A percentile compares a stretch with the other conserved stretches of the same genome.
Conservation (phyloP, 1,140 invertebrate species). For the Bombus sylvicola region DNA sequence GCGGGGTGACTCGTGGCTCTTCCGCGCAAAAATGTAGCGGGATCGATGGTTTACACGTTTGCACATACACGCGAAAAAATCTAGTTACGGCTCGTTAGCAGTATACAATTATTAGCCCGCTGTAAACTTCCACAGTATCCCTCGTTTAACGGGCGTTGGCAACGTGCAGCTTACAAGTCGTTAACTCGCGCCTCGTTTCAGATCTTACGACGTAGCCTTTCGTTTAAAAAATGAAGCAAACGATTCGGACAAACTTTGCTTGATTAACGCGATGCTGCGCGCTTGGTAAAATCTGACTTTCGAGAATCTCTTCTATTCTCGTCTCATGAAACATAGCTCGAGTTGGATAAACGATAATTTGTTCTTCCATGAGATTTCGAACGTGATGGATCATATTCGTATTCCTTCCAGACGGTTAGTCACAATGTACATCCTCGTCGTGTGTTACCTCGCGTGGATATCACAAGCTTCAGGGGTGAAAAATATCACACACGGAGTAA, state of each 20-base stretch:
- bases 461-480: conserved; percentile 63
- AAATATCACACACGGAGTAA: conserved; percentile 70
- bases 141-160: not conserved
- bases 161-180: conserved; percentile 2
- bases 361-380: not conserved
- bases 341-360: not conserved
- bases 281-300: not conserved
- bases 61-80: not conserved
- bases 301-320: not conserved
- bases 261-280: not conserved
- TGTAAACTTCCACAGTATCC: conserved; percentile 21
- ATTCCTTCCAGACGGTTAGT: not conserved
- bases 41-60: not conserved
- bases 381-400: not conserved
- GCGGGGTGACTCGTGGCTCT: no score
- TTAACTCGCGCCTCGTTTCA: conserved; percentile 4
- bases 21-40: not conserved
- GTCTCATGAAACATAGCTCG: not conserved
- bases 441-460: conserved; percentile 45
- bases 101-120: conserved; percentile 42
- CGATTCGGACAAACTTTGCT: not conserved
- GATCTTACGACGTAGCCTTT: not conserved
- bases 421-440: conserved; percentile 11
- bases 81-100: conserved; percentile 20
- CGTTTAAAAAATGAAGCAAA: conserved; percentile 5